Conservation (phyloP, 1,140 invertebrate species). For the Augochlora pura region DNA sequence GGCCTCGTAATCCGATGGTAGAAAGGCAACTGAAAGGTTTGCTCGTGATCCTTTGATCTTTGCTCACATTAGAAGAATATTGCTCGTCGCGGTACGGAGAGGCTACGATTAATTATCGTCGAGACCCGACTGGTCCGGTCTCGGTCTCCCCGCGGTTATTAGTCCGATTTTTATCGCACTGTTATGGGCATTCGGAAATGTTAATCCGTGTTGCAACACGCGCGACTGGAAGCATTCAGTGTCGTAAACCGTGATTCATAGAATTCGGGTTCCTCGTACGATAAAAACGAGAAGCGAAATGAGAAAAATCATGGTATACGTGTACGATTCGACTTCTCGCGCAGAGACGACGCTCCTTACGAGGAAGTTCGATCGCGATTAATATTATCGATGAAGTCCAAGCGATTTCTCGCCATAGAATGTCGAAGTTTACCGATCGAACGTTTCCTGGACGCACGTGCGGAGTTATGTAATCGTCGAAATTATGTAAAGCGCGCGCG, state of each 20-base stretch:
- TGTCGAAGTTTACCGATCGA: neutral
- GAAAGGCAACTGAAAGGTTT: conserved; percentile 58
- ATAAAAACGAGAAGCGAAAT: neutral
- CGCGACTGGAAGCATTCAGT: conserved; percentile 29
- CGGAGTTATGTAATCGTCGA: neutral
- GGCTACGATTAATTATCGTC: conserved; percentile 73
- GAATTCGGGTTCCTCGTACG: neutral
- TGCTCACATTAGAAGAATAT: conserved; percentile 59
- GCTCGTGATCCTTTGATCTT: conserved; percentile 71
- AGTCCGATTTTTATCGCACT: conserved; percentile 54
- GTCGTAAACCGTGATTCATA: conserved; percentile 47
- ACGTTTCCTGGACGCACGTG: neutral
- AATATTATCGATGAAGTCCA: neutral
- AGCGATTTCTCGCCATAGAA: neutral
- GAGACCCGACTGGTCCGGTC: conserved; percentile 11
- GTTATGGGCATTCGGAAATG: conserved; percentile 71
- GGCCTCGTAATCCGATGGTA: conserved; percentile 33
- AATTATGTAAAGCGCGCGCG: conserved; percentile 14
- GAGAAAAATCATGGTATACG: no score
- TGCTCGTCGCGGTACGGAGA: conserved; percentile 41
- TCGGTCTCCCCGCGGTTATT: conserved; percentile 60
- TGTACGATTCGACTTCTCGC: no score
- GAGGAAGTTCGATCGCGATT: neutral
- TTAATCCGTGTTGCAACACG: conserved; percentile 64
- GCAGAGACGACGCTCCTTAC: neutral